These are phyloP conservation scores for Girardinichthys multiradiatus DNA, from an alignment of 2,113 vertebrate genomes.

Conservation along the genomic window DNA sequence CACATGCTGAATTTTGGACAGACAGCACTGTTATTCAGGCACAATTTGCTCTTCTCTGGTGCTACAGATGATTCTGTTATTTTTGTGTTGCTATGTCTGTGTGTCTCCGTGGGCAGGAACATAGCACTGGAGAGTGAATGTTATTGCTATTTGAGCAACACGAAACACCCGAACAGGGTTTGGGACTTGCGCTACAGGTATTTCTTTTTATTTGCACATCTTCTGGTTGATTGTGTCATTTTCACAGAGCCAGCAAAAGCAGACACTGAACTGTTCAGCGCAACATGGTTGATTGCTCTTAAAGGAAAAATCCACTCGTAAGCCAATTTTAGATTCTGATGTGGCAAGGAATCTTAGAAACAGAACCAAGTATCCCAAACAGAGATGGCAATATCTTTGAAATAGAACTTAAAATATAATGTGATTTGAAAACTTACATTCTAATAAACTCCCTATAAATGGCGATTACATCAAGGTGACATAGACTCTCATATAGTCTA, in stretches of 20 bases:
- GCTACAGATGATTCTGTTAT: conserved; percentile 66
- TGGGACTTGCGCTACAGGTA: conserved; percentile 34
- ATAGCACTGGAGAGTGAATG: conserved; percentile 35
- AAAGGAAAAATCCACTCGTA: conserved; percentile 43
- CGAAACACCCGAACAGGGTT: conserved; percentile 32
- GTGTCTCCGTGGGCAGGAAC: conserved; percentile 57
- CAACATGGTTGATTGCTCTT: conserved; percentile 33
- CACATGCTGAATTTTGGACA: conserved; percentile 35
- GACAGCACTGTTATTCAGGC: conserved; percentile 41
- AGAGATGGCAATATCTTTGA: background rate
- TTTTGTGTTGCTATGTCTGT: conserved; percentile 50
- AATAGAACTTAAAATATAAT: background rate
- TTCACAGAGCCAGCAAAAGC: conserved; percentile 44
- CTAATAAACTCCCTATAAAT: no score
- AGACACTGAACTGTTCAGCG: conserved; percentile 42
- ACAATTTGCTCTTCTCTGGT: conserved; percentile 61
- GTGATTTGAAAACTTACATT: no score
- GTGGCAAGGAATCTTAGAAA: background rate
- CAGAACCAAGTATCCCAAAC: background rate
- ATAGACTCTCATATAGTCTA: background rate
- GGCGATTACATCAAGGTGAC: background rate
- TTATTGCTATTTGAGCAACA: conserved; percentile 57
- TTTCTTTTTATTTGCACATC: conserved; percentile 49
- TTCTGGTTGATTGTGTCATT: conserved; percentile 55
- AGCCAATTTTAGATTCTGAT: conserved; percentile 10